Conservation (phyloP, 2,113 vertebrate genomes). For the Talpa occidentalis region DNA sequence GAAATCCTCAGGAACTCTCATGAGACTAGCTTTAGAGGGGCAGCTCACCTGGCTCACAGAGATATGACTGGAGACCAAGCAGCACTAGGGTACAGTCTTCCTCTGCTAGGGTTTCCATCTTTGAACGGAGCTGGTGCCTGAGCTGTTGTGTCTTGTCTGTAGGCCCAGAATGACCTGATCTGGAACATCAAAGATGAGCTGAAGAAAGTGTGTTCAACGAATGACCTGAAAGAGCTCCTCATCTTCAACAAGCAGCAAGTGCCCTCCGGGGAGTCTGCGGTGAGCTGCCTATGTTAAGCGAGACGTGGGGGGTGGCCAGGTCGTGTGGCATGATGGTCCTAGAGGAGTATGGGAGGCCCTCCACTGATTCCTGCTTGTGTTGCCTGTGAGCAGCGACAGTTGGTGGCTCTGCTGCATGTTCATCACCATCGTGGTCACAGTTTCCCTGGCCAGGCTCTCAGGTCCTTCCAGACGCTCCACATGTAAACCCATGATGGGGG, state of each 20-base stretch:
- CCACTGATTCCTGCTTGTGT: neutral
- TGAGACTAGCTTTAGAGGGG: neutral
- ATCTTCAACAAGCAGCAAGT: conserved; percentile 96
- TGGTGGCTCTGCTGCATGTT: neutral
- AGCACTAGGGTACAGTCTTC: neutral
- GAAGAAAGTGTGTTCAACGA: conserved; percentile 93
- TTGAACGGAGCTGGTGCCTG: conserved; percentile 14
- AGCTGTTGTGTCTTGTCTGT: conserved; percentile 55
- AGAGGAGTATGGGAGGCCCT: neutral
- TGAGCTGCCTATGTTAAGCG: conserved; percentile 83
- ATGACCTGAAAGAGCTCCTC: conserved; percentile 97
- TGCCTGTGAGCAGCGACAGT: neutral
- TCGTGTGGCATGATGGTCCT: neutral
- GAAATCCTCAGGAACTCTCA: neutral
- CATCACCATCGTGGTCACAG: neutral
- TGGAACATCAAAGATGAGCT: conserved; percentile 98
- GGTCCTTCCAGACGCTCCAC: neutral
- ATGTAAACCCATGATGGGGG: neutral
- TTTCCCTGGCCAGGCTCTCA: neutral
- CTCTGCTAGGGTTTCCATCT: neutral
- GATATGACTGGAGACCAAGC: neutral
- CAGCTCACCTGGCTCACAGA: neutral
- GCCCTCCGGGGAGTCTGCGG: conserved; percentile 96
- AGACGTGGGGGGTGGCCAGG: neutral
- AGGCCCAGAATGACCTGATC: conserved; percentile 96